Evolutionary conservation across 2,113 vertebrate species (phyloP), one percentile per base, ranked within the genome.

Genomic region (Alligator sinensis): DNA sequence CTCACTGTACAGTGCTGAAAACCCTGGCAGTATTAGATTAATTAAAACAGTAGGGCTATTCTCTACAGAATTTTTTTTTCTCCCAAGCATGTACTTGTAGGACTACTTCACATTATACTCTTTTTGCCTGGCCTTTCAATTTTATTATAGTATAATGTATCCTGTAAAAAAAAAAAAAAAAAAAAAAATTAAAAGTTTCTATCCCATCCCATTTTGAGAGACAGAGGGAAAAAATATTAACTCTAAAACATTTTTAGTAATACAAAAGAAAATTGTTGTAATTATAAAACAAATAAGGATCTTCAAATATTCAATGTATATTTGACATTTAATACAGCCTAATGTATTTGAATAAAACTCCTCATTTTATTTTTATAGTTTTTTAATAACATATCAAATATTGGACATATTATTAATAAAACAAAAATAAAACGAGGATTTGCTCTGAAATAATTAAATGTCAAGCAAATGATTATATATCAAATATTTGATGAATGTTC

Each of bases 401-500:
- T 90, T 94, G 80, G 86, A 81, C 83, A 84, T 27, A 66, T 68
- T 95, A 77, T 90, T 93, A 87, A 75, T 72, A 94, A 91, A 93
- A 94, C 77, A 92, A 97, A 96, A 96, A 91, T 83, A 96, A 95
- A 96, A 95, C 88, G 25, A 89, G 80, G 82, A 92, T 89, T 86
- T 95, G 68, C 27, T 85, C 34, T 77, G 86, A 94, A 95, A 90
- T 94, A 96, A 97, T 96, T 95, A 95, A 84, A 93, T 85, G 90
- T 90, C 90, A 92, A 83, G 77, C 54, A 94, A 96, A 83, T 77
- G 77, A 91, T 85, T 96, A 78, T 64, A 81, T 34, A 82, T 86
- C 87, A 95, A 96, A 97, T 95, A 96, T 94, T 96, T 95, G 90
- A 92, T 82, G 34, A 93, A 87, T 94, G 28, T 11, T 83, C 68